Evolutionary conservation across 2,113 vertebrate genomes (phyloP).

Genomic region (Cisticola juncidis): DNA sequence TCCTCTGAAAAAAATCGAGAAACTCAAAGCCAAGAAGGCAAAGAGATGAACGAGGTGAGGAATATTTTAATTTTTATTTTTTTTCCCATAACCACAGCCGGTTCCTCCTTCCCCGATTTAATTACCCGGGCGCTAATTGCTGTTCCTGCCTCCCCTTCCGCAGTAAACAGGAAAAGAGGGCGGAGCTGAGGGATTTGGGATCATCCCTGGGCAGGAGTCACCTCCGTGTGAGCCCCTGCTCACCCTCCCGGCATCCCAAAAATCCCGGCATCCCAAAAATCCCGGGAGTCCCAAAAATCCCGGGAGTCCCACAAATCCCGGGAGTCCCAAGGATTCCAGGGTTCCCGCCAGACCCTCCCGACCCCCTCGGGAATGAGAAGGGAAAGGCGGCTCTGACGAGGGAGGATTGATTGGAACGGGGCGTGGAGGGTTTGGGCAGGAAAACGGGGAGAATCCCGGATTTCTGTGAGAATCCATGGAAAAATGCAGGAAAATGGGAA

Average conservation of each 20-base stretch:
- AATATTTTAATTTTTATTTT: neutral
- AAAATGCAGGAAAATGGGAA: fast-evolving
- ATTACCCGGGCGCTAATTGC: neutral
- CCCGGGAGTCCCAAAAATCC: neutral
- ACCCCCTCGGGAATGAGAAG: neutral
- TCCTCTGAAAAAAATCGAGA: fast-evolving
- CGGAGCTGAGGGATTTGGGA: neutral
- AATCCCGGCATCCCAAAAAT: neutral
- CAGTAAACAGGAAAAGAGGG: slow-evolving; percentile 56
- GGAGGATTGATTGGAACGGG: neutral
- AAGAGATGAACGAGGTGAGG: neutral
- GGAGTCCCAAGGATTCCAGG: no score
- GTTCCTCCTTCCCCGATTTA: neutral
- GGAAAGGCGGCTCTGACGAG: no score
- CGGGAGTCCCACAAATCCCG: neutral
- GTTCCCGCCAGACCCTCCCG: neutral
- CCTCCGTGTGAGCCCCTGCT: no score
- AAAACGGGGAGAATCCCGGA: neutral
- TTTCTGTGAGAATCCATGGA: fast-evolving
- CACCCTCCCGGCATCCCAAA: no score
- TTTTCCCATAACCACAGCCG: neutral
- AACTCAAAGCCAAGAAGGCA: neutral
- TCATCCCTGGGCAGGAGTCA: no score
- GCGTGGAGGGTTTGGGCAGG: neutral
- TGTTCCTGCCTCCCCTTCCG: neutral